Percentiles rank a stretch among this genome's conserved stretches.
Evolutionary conservation across 2,888 invertebrate species (phyloP).

Genomic region (Drosophila borealis): DNA sequence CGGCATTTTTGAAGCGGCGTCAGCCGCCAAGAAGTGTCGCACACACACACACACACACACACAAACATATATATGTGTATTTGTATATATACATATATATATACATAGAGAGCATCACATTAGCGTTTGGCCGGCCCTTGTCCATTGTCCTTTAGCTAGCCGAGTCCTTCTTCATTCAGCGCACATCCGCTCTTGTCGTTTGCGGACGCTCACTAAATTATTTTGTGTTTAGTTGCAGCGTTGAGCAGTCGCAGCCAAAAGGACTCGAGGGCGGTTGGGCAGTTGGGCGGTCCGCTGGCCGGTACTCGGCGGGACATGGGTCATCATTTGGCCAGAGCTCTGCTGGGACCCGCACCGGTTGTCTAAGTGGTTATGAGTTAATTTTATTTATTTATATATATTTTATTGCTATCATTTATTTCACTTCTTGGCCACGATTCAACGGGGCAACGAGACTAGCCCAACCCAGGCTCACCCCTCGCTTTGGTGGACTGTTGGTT

Average conservation of each 20-base stretch:
- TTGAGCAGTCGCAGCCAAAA: slow-evolving; percentile 8
- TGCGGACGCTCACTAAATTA: slow-evolving; percentile 71
- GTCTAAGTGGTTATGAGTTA: slow-evolving; percentile 81
- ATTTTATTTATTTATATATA: slow-evolving; percentile 82
- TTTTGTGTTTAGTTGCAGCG: slow-evolving; percentile 75
- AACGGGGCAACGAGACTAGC: neutral
- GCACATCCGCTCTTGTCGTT: slow-evolving; percentile 62
- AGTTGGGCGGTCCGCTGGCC: slow-evolving; percentile 11
- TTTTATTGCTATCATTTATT: slow-evolving; percentile 80
- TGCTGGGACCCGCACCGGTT: slow-evolving; percentile 52
- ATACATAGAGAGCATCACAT: slow-evolving; percentile 33
- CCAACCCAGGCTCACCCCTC: neutral
- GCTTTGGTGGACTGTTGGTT: neutral
- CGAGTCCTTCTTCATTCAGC: slow-evolving; percentile 40
- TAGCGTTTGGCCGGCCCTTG: slow-evolving; percentile 46
- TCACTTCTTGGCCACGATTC: slow-evolving; percentile 45
- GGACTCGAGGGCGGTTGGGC: slow-evolving; percentile 3
- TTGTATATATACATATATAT: neutral
- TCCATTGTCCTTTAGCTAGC: slow-evolving; percentile 39
- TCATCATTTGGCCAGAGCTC: slow-evolving; percentile 47
- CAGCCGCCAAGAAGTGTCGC: slow-evolving; percentile 54
- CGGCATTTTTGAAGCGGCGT: slow-evolving; percentile 71
- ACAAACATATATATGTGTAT: neutral
- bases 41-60: slow-evolving; percentile 11
- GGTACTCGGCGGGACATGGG: slow-evolving; percentile 30